These are phyloP conservation scores for Bombus cullumanus DNA, from an alignment of 1,140 invertebrate species.

Conservation along the genomic window DNA sequence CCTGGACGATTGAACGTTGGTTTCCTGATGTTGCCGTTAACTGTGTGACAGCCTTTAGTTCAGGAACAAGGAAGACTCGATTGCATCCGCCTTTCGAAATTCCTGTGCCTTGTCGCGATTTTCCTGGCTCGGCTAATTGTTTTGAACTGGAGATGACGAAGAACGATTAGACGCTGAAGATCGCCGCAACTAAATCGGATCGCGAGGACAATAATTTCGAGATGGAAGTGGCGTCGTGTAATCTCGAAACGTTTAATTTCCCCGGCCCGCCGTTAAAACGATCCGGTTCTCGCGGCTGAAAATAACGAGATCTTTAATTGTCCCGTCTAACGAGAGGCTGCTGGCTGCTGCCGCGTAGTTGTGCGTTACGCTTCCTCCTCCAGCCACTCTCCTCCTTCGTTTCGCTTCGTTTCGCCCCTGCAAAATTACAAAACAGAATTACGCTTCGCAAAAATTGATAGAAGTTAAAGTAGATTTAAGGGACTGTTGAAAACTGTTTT, in stretches of 20 bases:
- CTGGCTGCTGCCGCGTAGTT: neutral
- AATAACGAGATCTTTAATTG: conserved; percentile 42
- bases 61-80: accelerated
- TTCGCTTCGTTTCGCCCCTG: neutral
- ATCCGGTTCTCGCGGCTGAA: conserved; percentile 30
- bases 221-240: conserved; percentile 15
- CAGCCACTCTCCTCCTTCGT: neutral
- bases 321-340: conserved; percentile 30
- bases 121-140: neutral
- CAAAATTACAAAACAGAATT: neutral
- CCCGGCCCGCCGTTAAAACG: conserved; percentile 9
- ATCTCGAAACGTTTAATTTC: conserved; percentile 40
- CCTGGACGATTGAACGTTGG: too few relatives aligned
- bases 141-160: neutral
- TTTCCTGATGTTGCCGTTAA: too few relatives aligned
- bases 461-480: neutral
- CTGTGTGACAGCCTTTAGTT: neutral
- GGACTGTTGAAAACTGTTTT: neutral
- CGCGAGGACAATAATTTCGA: neutral
- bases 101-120: too few relatives aligned
- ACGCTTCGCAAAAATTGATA: neutral
- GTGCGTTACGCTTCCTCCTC: neutral
- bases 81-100: neutral
- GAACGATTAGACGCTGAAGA: neutral
- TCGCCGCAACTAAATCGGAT: neutral